Evolutionary conservation across 2,888 invertebrate genomes (phyloP).

Genomic region (Nomada ferruginata): DNA sequence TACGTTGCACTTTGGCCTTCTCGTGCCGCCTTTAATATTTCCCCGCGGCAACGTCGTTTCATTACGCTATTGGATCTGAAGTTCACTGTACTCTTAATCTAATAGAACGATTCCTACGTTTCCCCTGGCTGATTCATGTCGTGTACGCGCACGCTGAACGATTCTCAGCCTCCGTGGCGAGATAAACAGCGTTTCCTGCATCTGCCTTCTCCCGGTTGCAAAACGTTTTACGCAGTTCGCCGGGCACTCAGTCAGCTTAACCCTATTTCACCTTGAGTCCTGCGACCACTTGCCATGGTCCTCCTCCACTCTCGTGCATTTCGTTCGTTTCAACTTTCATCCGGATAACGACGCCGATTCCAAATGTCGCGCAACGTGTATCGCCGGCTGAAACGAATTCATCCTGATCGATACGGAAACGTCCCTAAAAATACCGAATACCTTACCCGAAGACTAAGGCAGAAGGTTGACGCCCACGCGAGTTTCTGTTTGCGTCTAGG

Average conservation of each 20-base stretch:
- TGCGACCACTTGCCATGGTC: too few species aligned
- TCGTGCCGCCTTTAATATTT: neutral
- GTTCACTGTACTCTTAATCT: slow-evolving; percentile 43
- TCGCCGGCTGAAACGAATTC: slow-evolving; percentile 22
- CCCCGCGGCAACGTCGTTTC: neutral
- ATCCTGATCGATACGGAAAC: slow-evolving; percentile 23
- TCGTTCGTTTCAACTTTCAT: slow-evolving; percentile 39
- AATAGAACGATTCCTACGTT: slow-evolving; percentile 34
- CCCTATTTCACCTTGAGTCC: neutral
- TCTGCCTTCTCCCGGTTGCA: slow-evolving; percentile 11
- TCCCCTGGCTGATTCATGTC: slow-evolving; percentile 20
- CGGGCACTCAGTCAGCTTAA: neutral
- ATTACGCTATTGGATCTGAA: neutral
- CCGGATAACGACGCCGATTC: slow-evolving; percentile 19
- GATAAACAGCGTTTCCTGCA: slow-evolving; percentile 15
- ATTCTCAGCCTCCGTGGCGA: neutral
- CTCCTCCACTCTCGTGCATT: neutral
- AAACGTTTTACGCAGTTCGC: neutral
- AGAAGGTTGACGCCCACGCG: slow-evolving; percentile 14
- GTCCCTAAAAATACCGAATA: slow-evolving; percentile 19
- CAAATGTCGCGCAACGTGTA: slow-evolving; percentile 29
- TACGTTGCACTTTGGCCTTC: neutral
- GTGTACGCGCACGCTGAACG: neutral
- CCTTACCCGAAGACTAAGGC: neutral
- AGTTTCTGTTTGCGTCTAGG: too few species aligned